Evolutionary conservation across 2,888 invertebrate species (phyloP), one percentile per base, ranked within the genome.

Genomic region (Lochmaea capreae): DNA sequence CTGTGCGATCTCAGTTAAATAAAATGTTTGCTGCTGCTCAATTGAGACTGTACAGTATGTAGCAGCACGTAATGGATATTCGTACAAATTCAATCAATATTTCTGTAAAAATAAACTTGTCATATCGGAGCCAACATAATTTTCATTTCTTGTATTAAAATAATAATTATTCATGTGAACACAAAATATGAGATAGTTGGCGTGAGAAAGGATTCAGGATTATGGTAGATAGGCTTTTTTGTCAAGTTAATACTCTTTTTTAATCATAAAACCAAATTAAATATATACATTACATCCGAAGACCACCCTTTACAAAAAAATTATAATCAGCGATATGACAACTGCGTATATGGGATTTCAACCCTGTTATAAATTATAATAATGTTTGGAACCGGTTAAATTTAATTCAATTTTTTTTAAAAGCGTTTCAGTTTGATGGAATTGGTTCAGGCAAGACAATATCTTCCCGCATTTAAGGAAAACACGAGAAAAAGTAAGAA

Each of bases 231-330:
- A 46, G 49, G 2, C 49, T 14, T 22, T 18, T 57, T 18, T 3
- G n/a, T 33, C 8, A 1, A 8, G 1, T 8, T 0, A 8, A 33
- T 33, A 33, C 6, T 33, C 6, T 26, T 59, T 54, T 33, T 33
- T n/a, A 14, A 9, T n/a, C 59, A 59, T 33, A 26, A 59, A 59
- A 59, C 26, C 33, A 59, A 33, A 26, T 33, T 59, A 33, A 59
- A 59, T 33, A 33, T 59, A 59, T 12, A 59, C 33, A 33, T 22
- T 26, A n/a, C 26, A 59, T 59, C 26, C 59, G n/a, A 33, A 59
- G 26, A 59, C n/a, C 26, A 14, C 54, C n/a, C 8, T 33, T 59
- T 33, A 33, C 14, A 12, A 22, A 59, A 59, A 59, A 59, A 33
- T n/a, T 16, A 8, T 54, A 54, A 18, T 54, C 54, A 54, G 54